Evolutionary conservation across 2,113 vertebrate species (phyloP).

Genomic region (Plecturocebus donacophilus): DNA sequence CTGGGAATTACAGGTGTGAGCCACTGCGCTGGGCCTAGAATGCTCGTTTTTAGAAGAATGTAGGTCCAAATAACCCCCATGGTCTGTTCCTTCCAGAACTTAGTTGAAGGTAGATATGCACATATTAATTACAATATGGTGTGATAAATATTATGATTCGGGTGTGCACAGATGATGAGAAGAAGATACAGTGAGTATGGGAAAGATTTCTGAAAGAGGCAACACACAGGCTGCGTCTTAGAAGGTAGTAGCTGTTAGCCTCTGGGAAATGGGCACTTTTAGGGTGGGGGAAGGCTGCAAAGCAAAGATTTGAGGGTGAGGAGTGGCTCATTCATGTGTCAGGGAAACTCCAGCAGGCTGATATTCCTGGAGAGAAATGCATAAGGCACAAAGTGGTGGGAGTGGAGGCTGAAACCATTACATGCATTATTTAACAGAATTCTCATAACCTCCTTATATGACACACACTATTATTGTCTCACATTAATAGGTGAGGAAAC

Average conservation of each 20-base stretch:
- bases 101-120: not conserved
- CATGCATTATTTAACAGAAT: not conserved
- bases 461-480: not conserved
- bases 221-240: not conserved
- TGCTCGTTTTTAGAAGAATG: not conserved
- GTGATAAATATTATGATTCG: not conserved
- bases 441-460: not conserved
- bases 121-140: not conserved
- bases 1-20: no score
- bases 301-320: not conserved
- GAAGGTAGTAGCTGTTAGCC: not conserved
- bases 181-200: not conserved
- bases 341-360: not conserved
- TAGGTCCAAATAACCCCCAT: not conserved
- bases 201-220: not conserved
- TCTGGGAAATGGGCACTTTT: not conserved
- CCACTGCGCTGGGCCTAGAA: no score
- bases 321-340: fast-evolving
- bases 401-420: not conserved
- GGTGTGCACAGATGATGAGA: not conserved
- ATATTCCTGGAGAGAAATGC: not conserved
- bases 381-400: not conserved
- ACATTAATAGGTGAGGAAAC: not conserved
- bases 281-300: not conserved
- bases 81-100: not conserved